phyloP scores from a whole-genome alignment of 2,888 invertebrate genomes.

The Meteorus colon region DNA sequence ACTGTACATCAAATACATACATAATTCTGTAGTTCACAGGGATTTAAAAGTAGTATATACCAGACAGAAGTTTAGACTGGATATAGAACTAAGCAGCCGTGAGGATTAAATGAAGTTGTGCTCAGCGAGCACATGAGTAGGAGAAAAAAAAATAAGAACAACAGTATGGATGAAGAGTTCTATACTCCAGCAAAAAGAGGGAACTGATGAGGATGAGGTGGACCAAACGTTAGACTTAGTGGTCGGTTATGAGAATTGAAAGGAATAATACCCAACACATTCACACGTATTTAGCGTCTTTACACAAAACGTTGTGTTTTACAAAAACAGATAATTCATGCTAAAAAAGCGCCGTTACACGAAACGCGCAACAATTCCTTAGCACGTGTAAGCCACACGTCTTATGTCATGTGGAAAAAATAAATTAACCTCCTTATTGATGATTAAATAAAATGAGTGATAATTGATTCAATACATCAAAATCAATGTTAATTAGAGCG shows the following conservation, averaged over 20 bases:
- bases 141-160: conserved; percentile 19
- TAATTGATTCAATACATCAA: too few species aligned
- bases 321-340: conserved; percentile 41
- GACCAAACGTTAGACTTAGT: not conserved
- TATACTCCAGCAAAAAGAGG: conserved; percentile 25
- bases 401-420: not conserved
- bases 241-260: conserved; percentile 16
- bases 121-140: conserved; percentile 16
- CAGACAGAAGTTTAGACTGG: not conserved
- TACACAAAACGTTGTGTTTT: conserved; percentile 6
- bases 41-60: not conserved
- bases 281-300: not conserved
- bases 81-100: not conserved
- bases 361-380: conserved; percentile 18
- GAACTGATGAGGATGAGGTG: not conserved
- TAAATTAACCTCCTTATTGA: too few species aligned
- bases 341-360: conserved; percentile 36
- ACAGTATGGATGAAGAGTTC: conserved; percentile 10
- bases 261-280: not conserved
- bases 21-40: too few species aligned
- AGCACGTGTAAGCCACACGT: not conserved
- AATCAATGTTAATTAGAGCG: too few species aligned
- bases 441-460: too few species aligned
- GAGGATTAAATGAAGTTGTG: conserved; percentile 18
- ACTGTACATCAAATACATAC: too few species aligned